Evolutionary conservation across 2,888 invertebrate genomes (phyloP), one percentile per base, ranked within the genome.

Genomic region (Hofmannophila pseudospretella): DNA sequence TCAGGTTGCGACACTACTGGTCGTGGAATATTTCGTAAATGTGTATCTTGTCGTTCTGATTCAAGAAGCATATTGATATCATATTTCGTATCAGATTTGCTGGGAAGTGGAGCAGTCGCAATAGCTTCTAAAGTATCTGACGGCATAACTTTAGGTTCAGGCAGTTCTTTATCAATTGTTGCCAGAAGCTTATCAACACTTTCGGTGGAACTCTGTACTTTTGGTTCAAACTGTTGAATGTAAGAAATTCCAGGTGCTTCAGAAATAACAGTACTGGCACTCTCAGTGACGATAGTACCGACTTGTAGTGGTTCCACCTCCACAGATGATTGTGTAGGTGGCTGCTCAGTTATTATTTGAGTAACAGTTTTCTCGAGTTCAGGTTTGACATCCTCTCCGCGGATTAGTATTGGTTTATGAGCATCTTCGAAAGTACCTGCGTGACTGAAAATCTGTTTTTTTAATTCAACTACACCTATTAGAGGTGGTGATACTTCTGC

Each of bases 21-120:
- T 2, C 5, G 29, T 36, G 54, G 55, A n/a, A 51, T 42, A 22
- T 54, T 54, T 39, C 66, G 52, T 11, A 61, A 28, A 42, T 72
- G 59, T 13, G 70, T 64, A 33, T 73, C 72, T 39, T 66, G 44
- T 5, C 74, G 69, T 56, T 84, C 82, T 7, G 79, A 63, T 38
- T 82, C 66, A 25, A 84, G 64, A 32, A 82, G 63, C 34, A 63
- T 47, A 14, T 60, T 58, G 10, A 69, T 54, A 25, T 72, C 67
- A 42, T 60, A 56, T 44, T 60, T 67, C 12, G 41, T 37, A 28
- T 54, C 58, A 9, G 50, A 25, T 46, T 58, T 58, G 2, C 13
- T 39, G 13, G 46, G 28, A 9, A 30, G 26, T 11, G 53, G 20
- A 30, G 46, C 37, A 9, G 44, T 29, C 33, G 36, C 38, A 32